Base-by-base conservation (phyloP, 2,888 invertebrate genomes). In the Dasysyrphus tricinctus region DNA sequence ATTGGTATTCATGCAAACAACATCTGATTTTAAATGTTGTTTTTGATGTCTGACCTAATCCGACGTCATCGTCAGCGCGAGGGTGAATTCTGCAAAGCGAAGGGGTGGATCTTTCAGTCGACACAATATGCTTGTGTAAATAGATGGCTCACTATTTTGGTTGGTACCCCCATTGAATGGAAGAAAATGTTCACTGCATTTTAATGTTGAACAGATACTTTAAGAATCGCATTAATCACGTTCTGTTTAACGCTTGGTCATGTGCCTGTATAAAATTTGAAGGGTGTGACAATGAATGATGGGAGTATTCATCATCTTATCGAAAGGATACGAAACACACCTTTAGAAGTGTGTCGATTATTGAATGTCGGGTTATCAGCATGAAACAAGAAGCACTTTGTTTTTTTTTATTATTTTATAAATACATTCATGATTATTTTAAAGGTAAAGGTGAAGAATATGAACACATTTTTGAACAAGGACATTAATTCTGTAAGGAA, bases 231-330 rank as follows among this genome's bases (percentile, higher is more conserved):
- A 91, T 91, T 91, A 91, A 91, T 91, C 91, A 91, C 90, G 89
- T 90, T 88, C 88, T 77, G 79, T 86, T 84, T 79, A 59, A 56
- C 76, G 59, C 75, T 87, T 80, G 54, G 79, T 83, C 79, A 83
- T 83, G 87, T 80, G 87, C 69, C 80, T 72, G 73, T 72, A 19
- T 49, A 70, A 77, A 88, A 85, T 87, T 83, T 78, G 88, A 89
- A 89, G 88, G 89, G 89, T 89, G 89, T 91, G 92, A 91, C 92
- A 91, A 90, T 92, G 92, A 92, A 90, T 91, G 92, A 92, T 92
- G 91, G 89, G 91, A 89, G 84, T 88, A 86, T 65, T 75, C 44
- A 70, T 78, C 88, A 88, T 88, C 90, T 91, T 91, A 91, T 91
- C 91, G 89, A 90, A 89, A 89, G 90, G 89, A 88, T 89, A 90